These are phyloP conservation scores for Melanaphis sacchari DNA, from an alignment of 1,140 invertebrate genomes.

Conservation along the genomic window DNA sequence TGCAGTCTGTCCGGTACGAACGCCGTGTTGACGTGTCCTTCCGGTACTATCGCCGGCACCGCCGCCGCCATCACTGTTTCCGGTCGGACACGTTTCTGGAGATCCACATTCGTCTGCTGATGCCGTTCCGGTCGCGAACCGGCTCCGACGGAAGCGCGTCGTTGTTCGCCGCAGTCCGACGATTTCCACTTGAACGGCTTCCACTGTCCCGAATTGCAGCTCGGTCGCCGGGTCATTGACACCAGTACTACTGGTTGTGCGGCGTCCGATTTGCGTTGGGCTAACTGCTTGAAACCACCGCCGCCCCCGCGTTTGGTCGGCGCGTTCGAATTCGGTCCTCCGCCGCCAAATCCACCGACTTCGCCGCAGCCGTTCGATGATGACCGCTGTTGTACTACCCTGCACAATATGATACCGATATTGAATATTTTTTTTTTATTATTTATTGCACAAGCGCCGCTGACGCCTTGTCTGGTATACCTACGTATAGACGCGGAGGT, in stretches of 20 bases:
- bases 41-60: background rate
- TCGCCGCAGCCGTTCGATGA: background rate
- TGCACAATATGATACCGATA: background rate
- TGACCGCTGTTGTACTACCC: background rate
- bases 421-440: background rate
- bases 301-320: background rate
- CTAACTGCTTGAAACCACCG: conserved; percentile 58
- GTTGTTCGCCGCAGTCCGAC: conserved; percentile 14
- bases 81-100: background rate
- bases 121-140: background rate
- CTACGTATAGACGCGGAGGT: background rate
- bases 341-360: background rate
- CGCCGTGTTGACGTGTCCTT: background rate
- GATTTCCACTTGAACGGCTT: conserved; percentile 60
- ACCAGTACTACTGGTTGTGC: conserved; percentile 32
- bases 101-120: background rate
- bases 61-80: background rate
- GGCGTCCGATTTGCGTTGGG: conserved; percentile 31
- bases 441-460: background rate
- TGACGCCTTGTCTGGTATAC: background rate
- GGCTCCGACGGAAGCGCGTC: background rate
- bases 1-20: background rate
- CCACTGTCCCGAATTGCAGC: conserved; percentile 59
- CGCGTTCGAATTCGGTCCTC: background rate
- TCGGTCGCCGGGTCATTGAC: conserved; percentile 50